Conservation (phyloP, 2,113 vertebrate genomes). For the Cervus canadensis region DNA sequence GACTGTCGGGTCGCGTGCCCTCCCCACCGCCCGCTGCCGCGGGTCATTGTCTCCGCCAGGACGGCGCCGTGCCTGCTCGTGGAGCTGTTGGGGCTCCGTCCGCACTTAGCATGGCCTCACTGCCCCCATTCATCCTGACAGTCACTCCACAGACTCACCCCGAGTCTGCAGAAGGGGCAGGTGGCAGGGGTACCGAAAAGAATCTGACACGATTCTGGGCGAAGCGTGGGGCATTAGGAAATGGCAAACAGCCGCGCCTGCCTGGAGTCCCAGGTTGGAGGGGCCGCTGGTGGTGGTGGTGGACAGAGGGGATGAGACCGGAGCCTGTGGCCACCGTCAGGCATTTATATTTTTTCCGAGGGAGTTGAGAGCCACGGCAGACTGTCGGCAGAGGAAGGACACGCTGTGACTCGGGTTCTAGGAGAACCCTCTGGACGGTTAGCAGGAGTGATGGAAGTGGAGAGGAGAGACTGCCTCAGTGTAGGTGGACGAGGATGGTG, state of each 20-base stretch:
- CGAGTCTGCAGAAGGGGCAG: background rate
- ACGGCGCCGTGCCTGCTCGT: fast-evolving
- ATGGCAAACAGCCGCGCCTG: fast-evolving
- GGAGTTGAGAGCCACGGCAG: background rate
- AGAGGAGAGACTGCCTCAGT: fast-evolving
- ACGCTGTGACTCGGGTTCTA: fast-evolving
- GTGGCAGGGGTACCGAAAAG: background rate
- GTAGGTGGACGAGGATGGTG: background rate
- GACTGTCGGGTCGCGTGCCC: background rate
- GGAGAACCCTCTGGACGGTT: background rate
- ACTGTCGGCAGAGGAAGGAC: background rate
- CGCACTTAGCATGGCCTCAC: background rate
- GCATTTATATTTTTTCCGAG: background rate
- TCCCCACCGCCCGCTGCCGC: fast-evolving
- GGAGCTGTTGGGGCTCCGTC: background rate
- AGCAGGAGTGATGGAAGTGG: background rate
- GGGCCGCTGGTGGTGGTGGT: background rate
- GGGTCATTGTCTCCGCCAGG: background rate
- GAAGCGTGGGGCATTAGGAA: background rate
- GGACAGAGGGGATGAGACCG: fast-evolving
- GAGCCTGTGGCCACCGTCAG: fast-evolving
- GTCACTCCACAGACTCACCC: background rate
- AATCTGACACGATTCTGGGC: background rate
- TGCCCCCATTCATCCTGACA: no score
- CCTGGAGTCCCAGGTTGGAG: fast-evolving